These are phyloP conservation scores for Temnothorax ravouxi DNA, from an alignment of 2,888 invertebrate species.

Conservation along the genomic window DNA sequence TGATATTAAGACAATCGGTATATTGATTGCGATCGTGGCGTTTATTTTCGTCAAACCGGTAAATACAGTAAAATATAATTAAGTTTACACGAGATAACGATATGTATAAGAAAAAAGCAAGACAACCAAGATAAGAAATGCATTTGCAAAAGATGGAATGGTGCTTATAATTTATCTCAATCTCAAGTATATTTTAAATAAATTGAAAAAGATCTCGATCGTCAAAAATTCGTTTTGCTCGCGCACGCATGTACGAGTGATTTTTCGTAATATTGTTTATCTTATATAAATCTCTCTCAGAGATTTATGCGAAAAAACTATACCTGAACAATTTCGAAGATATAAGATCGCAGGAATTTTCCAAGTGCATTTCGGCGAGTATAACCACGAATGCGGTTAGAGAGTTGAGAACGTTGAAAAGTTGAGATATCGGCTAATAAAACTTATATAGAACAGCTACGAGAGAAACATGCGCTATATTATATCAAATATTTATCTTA, in stretches of 20 bases:
- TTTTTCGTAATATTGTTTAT: neutral
- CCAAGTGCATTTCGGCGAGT: neutral
- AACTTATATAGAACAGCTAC: neutral
- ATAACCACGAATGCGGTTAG: neutral
- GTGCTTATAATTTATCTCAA: too few species aligned
- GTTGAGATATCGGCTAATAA: neutral
- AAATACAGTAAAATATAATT: neutral
- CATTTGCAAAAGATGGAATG: neutral
- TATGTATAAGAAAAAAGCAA: neutral
- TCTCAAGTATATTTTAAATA: neutral
- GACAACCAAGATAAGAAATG: conserved; percentile 12
- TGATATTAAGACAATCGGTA: neutral
- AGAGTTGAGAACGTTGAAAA: neutral
- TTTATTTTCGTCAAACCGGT: neutral
- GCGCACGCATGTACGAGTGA: neutral
- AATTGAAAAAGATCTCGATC: neutral
- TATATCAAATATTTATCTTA: conserved; percentile 6
- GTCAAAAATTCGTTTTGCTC: neutral
- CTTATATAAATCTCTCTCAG: too few species aligned
- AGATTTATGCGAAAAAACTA: neutral
- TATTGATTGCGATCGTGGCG: neutral
- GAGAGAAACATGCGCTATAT: neutral
- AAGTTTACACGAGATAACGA: neutral
- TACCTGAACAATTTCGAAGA: neutral
- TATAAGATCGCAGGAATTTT: neutral